A percentile compares a stretch with the other conserved stretches of the same genome.
phyloP scores from a whole-genome alignment of 2,113 vertebrate species.

The Acrocephalus arundinaceus region DNA sequence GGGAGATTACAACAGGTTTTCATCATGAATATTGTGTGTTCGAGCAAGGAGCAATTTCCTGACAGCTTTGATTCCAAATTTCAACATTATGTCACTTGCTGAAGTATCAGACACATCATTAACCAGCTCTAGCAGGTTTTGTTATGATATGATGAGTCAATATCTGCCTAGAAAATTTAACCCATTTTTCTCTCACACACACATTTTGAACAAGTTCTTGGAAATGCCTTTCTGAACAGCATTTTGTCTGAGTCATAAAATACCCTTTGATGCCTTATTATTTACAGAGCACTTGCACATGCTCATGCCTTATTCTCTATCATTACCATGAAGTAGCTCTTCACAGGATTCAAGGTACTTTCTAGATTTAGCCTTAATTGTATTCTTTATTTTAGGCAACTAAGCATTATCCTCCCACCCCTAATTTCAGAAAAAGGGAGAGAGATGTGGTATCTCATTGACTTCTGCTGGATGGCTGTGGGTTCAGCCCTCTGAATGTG shows the following conservation, averaged over 20 bases:
- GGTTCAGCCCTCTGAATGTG: neutral
- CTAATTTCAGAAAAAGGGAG: neutral
- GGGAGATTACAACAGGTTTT: constrained; percentile 62
- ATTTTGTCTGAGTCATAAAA: neutral
- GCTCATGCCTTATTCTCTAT: rapidly evolving
- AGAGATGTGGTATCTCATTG: neutral
- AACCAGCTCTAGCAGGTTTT: constrained; percentile 66
- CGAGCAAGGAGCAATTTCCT: constrained; percentile 58
- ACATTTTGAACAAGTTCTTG: neutral
- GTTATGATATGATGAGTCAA: constrained; percentile 68
- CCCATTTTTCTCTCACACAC: constrained; percentile 18
- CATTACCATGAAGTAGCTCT: neutral
- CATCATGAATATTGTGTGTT: constrained; percentile 54
- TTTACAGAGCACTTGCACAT: neutral
- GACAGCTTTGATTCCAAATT: constrained; percentile 69
- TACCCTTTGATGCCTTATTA: neutral
- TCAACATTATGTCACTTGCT: constrained; percentile 69
- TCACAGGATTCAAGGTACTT: neutral
- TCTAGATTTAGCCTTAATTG: neutral
- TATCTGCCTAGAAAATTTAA: constrained; percentile 62
- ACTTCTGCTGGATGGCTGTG: neutral
- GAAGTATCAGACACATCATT: constrained; percentile 71
- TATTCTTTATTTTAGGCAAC: neutral
- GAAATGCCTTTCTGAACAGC: neutral
- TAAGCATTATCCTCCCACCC: neutral